Evolutionary conservation across 2,888 invertebrate genomes (phyloP).

Genomic region (Beris chalybata): DNA sequence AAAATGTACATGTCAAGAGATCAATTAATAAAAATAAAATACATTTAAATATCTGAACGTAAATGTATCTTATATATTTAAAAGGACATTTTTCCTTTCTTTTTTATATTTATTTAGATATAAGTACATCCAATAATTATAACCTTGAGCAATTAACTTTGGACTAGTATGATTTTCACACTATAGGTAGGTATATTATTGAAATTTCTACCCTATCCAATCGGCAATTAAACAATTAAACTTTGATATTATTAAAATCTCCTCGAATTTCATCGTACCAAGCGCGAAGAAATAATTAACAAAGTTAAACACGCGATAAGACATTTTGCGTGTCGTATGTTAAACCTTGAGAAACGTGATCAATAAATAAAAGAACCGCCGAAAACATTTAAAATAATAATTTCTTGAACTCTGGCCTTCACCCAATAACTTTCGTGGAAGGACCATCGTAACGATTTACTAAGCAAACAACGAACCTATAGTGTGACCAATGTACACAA

Average conservation of each 20-base stretch:
- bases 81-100: too few relatives aligned
- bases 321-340: neutral
- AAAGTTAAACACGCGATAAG: constrained; percentile 9
- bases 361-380: neutral
- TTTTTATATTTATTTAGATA: too few relatives aligned
- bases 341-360: constrained; percentile 8
- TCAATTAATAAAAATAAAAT: too few relatives aligned
- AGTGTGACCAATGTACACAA: neutral
- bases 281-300: neutral
- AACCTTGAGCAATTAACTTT: too few relatives aligned
- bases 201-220: neutral
- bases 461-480: neutral
- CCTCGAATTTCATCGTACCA: neutral
- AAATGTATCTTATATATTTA: too few relatives aligned
- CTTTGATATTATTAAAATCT: neutral
- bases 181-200: too few relatives aligned
- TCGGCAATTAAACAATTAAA: constrained; percentile 1
- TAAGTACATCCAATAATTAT: too few relatives aligned
- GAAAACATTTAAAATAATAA: neutral
- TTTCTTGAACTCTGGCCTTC: constrained; percentile 30
- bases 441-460: neutral
- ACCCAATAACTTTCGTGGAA: constrained; percentile 20
- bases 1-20: too few relatives aligned
- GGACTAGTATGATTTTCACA: too few relatives aligned
- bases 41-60: too few relatives aligned